Base-by-base conservation (phyloP, 1,140 invertebrate genomes). In the Rhagoletis pomonella region DNA sequence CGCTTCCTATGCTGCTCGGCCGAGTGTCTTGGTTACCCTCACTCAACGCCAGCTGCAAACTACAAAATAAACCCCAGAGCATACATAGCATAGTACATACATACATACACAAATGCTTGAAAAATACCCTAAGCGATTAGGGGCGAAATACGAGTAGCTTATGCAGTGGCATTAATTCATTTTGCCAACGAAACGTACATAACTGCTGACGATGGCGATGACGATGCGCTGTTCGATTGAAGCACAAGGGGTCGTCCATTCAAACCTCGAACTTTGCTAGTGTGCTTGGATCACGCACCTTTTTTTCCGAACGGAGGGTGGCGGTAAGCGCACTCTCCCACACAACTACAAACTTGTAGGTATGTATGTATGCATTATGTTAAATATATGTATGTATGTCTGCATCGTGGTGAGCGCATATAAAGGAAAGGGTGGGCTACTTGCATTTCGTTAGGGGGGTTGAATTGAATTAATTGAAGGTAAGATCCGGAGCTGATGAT, bases 11-110 rank as follows among this genome's bases (percentile, higher is more conserved):
- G 47, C 55, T n/a, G 44, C 47, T 17, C 19, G 73, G 5, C 5
- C 2, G 10, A 29, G 29, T 3, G 14, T 55, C 47, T 81, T 19
- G 73, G 39, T 50, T 14, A 47, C 17, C 29, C 29, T 29, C 29
- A 29, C 29, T 29, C 47, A 55, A 81, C 19, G 73, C 9, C 73
- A 81, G 73, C 73, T 81, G 73, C 73, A 81, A 81, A 9, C 73
- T 29, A 29, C 29, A 29, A n/a, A 81, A 81, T 81, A 81, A 81
- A 50, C 73, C 47, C 73, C 73, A 50, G 55, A 55, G 73, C 69
- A 77, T 47, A 47, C 69, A 12, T 29, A 29, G 29, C 69, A 12
- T 29, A 29, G 29, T 29, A 29, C 29, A 29, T 29, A 29, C 29
- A 29, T 29, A 29, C 39, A 55, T 55, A 55, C 50, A 55, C 5